Base-by-base conservation (phyloP, 2,888 invertebrate species). In the Epinotia bilunana region DNA sequence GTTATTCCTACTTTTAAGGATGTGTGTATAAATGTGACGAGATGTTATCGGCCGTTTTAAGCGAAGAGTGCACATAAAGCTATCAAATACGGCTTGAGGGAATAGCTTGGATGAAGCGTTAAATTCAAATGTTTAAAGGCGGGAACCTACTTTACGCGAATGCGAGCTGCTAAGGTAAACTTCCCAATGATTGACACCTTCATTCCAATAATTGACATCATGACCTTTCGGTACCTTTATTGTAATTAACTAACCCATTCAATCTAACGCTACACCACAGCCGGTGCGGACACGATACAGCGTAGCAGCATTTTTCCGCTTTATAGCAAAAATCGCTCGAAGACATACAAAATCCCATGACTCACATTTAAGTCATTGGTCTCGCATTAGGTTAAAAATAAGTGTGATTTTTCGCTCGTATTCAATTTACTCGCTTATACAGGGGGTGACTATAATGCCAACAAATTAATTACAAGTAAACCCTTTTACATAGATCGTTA, bases 21-120 rank as follows among this genome's bases (percentile, higher is more conserved):
- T 61, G 60, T 60, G 28, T 28, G n/a, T n/a, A 61, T 61, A 61
- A 61, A 61, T 61, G 61, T 33, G 61, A 33, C 61, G 28, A 16
- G 33, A 61, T 61, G 12, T 20, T 53, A 53, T 53, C 16, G 53
- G 57, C 18, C 20, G 12, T 61, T 33, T 13, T n/a, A 33, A 61
- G n/a, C n/a, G n/a, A 33, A 61, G 33, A 9, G 61, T 33, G 61
- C 7, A 33, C 33, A 33, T 28, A 58, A 18, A 18, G 58, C 58
- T 28, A 5, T 33, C 7, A 61, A 33, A 13, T 28, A 33, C 16
- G 2, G 23, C 28, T 12, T 6, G 23, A 53, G 39, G 39, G 39
- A 9, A 39, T 39, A 7, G 23, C 28, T 20, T 13, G 23, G n/a
- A 53, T n/a, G n/a, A 2, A 53, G 53, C n/a, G 53, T 53, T 53